These are phyloP conservation scores for Littorina saxatilis DNA, from an alignment of 1,140 invertebrate genomes.

Conservation along the genomic window DNA sequence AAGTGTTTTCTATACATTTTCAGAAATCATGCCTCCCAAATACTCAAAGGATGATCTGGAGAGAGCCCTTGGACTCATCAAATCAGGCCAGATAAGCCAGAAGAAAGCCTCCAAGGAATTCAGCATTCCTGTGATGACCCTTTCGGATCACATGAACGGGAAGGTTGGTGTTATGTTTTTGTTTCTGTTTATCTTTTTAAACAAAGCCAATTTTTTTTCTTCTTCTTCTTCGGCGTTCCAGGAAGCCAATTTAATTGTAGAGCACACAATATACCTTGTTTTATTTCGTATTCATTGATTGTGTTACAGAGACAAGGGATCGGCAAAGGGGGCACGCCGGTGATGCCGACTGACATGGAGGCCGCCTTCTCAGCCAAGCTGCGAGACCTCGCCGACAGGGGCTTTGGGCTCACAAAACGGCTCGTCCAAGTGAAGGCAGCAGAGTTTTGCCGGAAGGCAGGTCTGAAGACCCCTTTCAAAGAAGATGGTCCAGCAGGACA, in stretches of 20 bases:
- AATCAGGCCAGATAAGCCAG: background rate
- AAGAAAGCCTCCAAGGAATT: background rate
- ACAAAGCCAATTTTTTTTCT: background rate
- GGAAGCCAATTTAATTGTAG: too few species aligned
- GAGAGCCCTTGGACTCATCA: background rate
- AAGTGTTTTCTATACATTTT: slow-evolving; percentile 2
- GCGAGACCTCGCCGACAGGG: background rate
- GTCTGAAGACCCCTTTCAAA: background rate
- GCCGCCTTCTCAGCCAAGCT: background rate
- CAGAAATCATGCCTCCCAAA: background rate
- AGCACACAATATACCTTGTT: too few species aligned
- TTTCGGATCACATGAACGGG: background rate
- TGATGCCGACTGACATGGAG: background rate
- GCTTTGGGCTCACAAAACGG: background rate
- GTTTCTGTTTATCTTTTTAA: slow-evolving; percentile 1
- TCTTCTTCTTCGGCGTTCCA: too few species aligned
- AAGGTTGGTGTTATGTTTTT: background rate
- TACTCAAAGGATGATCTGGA: background rate
- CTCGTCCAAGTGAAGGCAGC: background rate
- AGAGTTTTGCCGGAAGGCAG: background rate
- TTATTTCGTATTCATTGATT: too few species aligned
- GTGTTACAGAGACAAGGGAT: background rate
- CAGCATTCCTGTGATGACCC: background rate
- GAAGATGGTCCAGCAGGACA: background rate
- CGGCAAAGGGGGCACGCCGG: background rate